Conservation (phyloP, 2,113 vertebrate species). For the Strigops habroptila region DNA sequence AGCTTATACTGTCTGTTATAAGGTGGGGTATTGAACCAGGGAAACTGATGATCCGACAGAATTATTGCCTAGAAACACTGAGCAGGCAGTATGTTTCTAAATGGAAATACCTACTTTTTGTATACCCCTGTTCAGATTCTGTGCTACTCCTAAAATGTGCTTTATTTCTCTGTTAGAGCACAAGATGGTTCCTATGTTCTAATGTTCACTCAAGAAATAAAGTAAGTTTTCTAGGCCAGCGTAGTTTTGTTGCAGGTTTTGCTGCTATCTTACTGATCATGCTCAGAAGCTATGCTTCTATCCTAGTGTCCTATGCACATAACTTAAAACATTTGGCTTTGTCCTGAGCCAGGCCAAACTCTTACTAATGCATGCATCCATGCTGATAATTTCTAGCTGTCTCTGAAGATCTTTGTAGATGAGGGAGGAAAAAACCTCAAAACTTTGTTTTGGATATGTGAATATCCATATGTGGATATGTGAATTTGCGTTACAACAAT, state of each 20-base stretch:
- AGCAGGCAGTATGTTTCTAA: background rate
- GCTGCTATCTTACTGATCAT: background rate
- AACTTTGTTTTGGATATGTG: background rate
- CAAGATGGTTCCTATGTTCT: background rate
- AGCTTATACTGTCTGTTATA: background rate
- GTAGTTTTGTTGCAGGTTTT: background rate
- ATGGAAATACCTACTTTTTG: background rate
- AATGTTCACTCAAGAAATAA: background rate
- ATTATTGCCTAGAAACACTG: background rate
- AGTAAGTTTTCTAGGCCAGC: background rate
- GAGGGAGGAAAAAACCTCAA: background rate
- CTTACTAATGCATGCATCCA: background rate
- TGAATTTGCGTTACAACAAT: background rate
- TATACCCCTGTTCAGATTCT: background rate
- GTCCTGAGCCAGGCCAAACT: background rate
- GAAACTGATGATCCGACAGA: background rate
- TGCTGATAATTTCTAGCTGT: background rate
- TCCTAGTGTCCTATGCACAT: background rate
- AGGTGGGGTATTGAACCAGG: background rate
- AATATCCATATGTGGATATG: background rate
- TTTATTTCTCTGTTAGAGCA: background rate
- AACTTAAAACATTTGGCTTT: background rate
- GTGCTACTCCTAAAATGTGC: background rate
- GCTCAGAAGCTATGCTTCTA: background rate
- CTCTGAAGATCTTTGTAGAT: background rate